A percentile compares a stretch with the other conserved stretches of the same genome.
These are phyloP conservation scores for Calycopis cecrops DNA, from an alignment of 1,140 invertebrate genomes.

Conservation along the genomic window DNA sequence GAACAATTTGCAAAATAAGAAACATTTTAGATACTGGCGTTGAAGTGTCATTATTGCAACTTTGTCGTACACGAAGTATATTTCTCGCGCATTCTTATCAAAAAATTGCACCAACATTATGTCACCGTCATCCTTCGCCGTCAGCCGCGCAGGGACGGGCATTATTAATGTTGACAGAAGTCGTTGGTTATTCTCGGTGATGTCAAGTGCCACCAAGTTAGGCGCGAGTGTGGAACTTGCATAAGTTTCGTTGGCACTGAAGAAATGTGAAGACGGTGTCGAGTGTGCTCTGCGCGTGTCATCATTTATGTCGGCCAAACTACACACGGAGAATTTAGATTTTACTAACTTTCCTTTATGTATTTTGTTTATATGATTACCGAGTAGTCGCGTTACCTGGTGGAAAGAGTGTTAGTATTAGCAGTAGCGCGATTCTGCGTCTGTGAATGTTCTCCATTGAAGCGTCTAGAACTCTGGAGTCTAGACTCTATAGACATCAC, in stretches of 20 bases:
- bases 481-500: no score
- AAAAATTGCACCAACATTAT: constrained; percentile 17
- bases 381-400: no score
- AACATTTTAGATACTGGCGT: no score
- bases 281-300: constrained; percentile 22
- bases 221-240: constrained; percentile 28
- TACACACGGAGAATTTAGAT: constrained; percentile 13
- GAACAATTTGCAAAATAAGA: no score
- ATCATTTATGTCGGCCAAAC: constrained; percentile 24
- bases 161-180: constrained; percentile 30
- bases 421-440: no score
- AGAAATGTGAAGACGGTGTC: constrained; percentile 27
- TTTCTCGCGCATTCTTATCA: not conserved
- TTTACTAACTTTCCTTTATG: not conserved
- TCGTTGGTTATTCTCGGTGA: constrained; percentile 23
- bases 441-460: no score
- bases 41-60: no score
- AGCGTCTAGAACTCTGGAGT: no score
- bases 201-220: constrained; percentile 31
- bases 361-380: no score
- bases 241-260: constrained; percentile 25
- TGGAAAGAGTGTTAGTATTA: no score
- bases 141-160: constrained; percentile 18
- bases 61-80: not conserved
- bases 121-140: constrained; percentile 22